Conservation (phyloP, 1,140 invertebrate genomes). For the Bathynomus jamesi region DNA sequence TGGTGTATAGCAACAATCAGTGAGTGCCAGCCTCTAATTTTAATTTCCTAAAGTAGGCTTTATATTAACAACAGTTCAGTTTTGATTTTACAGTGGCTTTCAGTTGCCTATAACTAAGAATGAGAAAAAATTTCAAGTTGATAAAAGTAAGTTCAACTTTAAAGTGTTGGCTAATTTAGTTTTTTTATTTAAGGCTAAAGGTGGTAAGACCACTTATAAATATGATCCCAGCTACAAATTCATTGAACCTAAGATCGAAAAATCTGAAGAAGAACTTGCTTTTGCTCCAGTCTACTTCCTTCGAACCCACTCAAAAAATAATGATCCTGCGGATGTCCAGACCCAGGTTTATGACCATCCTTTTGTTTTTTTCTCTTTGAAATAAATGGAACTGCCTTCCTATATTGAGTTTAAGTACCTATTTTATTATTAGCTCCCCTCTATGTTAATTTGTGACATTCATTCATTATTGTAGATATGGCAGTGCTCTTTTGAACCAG, state of each 20-base stretch:
- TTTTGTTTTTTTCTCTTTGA: neutral
- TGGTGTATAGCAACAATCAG: too few species aligned
- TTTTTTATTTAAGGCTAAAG: too few species aligned
- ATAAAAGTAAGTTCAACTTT: too few species aligned
- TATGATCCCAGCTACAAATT: constrained; percentile 23
- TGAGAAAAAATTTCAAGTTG: too few species aligned
- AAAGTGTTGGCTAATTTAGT: too few species aligned
- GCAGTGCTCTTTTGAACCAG: constrained; percentile 48
- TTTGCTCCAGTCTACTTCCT: constrained; percentile 40
- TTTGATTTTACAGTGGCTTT: too few species aligned
- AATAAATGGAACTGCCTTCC: constrained; percentile 2
- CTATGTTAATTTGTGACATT: neutral
- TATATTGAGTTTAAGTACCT: neutral
- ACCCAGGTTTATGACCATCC: constrained; percentile 38
- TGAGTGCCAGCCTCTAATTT: too few species aligned
- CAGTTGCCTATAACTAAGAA: too few species aligned
- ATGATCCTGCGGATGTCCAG: constrained; percentile 41
- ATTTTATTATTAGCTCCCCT: neutral
- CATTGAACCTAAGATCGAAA: constrained; percentile 19
- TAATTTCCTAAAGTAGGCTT: too few species aligned
- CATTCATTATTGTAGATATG: constrained; percentile 42
- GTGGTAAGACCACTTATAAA: constrained; percentile 40
- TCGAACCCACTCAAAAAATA: constrained; percentile 42
- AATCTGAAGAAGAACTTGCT: constrained; percentile 10
- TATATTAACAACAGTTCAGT: too few species aligned